Percentiles rank a stretch among this genome's conserved stretches.
phyloP scores from a whole-genome alignment of 2,113 vertebrate genomes.

The Syngnathus floridae region DNA sequence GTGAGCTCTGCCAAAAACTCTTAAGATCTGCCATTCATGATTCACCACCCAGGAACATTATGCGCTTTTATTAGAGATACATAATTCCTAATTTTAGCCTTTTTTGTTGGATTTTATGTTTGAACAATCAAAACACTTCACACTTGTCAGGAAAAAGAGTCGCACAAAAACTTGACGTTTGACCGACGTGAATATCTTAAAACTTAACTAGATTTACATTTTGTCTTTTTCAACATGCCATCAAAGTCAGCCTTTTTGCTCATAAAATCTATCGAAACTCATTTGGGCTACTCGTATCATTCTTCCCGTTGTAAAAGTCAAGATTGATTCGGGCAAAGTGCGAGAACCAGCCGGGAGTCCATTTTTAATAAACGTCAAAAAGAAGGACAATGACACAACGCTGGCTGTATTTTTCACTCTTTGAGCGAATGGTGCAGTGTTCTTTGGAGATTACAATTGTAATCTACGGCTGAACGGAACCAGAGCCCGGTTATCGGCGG shows the following conservation, averaged over 20 bases:
- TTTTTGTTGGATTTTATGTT: not conserved
- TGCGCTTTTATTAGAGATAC: not conserved
- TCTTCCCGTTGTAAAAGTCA: not conserved
- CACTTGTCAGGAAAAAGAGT: not conserved
- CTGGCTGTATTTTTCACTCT: conserved; percentile 38
- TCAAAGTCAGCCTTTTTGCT: too few relatives aligned
- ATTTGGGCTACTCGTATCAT: not conserved
- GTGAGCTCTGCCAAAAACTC: conserved; percentile 7
- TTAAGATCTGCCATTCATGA: not conserved
- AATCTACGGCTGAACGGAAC: conserved; percentile 50
- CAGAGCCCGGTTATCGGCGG: conserved; percentile 53
- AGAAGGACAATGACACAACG: conserved; percentile 34
- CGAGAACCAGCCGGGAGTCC: not conserved
- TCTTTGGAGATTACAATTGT: conserved; percentile 56
- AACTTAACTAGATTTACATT: not conserved
- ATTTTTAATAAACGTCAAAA: not conserved
- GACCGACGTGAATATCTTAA: not conserved
- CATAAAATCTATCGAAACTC: too few relatives aligned
- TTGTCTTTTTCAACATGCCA: too few relatives aligned
- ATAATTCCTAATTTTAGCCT: not conserved
- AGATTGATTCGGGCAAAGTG: not conserved
- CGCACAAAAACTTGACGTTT: not conserved
- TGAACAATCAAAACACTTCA: not conserved
- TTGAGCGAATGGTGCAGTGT: conserved; percentile 44
- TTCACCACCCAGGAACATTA: not conserved